Conservation (phyloP, 2,888 invertebrate species). For the Apamea monoglypha region DNA sequence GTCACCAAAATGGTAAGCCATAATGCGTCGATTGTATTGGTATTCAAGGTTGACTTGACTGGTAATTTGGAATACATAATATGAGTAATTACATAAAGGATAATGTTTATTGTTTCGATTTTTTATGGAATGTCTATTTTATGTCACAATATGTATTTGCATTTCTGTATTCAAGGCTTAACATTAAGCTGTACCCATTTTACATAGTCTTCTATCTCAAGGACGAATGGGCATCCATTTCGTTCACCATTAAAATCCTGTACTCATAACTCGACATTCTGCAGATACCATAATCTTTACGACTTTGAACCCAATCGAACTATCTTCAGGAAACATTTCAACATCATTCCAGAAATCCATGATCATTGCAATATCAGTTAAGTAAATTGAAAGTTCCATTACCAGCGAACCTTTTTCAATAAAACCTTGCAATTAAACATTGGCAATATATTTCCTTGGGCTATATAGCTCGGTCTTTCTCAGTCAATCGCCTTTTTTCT, state of each 20-base stretch:
- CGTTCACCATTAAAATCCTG: neutral
- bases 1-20: constrained; percentile 21
- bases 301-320: constrained; percentile 11
- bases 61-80: constrained; percentile 29
- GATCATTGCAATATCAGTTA: constrained; percentile 27
- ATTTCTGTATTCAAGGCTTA: neutral
- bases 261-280: neutral
- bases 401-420: constrained; percentile 47
- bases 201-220: neutral
- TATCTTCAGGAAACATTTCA: constrained; percentile 9
- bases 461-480: constrained; percentile 58
- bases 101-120: neutral
- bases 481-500: constrained; percentile 63
- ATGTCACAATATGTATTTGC: neutral
- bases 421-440: constrained; percentile 61
- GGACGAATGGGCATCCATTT: neutral
- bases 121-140: neutral
- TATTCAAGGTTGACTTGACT: constrained; percentile 50
- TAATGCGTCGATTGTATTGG: constrained; percentile 32
- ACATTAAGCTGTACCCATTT: neutral
- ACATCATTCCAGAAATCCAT: constrained; percentile 15
- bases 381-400: constrained; percentile 47
- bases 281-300: constrained; percentile 5
- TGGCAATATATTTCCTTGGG: constrained; percentile 58
- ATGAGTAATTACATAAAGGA: constrained; percentile 19